These are phyloP conservation scores for Teleiodes luculella DNA, from an alignment of 2,888 invertebrate species.

Conservation along the genomic window DNA sequence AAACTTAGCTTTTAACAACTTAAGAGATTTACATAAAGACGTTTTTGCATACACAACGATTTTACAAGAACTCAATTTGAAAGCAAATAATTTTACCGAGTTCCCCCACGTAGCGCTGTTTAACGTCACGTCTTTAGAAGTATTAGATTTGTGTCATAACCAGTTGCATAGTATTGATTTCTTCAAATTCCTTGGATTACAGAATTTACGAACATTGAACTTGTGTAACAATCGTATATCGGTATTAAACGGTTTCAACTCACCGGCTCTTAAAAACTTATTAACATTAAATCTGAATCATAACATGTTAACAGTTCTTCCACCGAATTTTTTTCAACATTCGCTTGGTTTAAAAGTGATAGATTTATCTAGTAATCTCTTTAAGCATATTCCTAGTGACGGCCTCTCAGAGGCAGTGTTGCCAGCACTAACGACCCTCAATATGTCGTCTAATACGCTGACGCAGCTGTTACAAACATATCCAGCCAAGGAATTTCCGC, in stretches of 20 bases:
- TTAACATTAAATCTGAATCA: conserved; percentile 86
- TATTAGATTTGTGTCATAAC: conserved; percentile 83
- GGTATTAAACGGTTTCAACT: conserved; percentile 86
- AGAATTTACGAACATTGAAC: conserved; percentile 85
- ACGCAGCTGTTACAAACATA: conserved; percentile 85
- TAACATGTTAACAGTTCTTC: conserved; percentile 86
- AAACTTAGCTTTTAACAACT: conserved; percentile 84
- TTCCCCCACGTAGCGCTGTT: conserved; percentile 88
- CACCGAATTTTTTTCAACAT: conserved; percentile 88
- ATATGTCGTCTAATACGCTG: conserved; percentile 90
- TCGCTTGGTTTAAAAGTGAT: conserved; percentile 85
- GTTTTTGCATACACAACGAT: conserved; percentile 86
- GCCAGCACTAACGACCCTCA: conserved; percentile 85
- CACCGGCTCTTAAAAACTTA: conserved; percentile 85
- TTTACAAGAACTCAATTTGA: conserved; percentile 86
- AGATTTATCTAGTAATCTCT: conserved; percentile 87
- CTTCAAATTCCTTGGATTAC: conserved; percentile 86
- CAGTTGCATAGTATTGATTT: conserved; percentile 85
- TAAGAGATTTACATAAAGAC: conserved; percentile 83
- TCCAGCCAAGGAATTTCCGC: conserved; percentile 84
- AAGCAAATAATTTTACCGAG: conserved; percentile 84
- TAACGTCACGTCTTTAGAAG: conserved; percentile 86
- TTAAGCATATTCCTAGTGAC: conserved; percentile 87
- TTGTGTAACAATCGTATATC: conserved; percentile 86
- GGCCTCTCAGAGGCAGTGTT: conserved; percentile 86